Base-by-base conservation (phyloP, 92 coral and sea anemone genomes). In the Paragorgia papillata region DNA sequence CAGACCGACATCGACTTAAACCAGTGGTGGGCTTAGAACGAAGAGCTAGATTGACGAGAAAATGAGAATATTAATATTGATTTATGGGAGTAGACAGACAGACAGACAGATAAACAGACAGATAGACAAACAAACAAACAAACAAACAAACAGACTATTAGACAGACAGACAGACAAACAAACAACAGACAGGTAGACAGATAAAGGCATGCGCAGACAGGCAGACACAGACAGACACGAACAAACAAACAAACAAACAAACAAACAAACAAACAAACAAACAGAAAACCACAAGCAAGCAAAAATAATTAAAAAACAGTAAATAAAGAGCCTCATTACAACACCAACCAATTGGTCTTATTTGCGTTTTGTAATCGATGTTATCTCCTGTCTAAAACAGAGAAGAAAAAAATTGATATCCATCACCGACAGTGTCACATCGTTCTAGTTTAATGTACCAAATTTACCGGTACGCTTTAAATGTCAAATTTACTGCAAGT, bases 1-100 rank as follows among this genome's bases (percentile, higher is more conserved):
- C 64, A 19, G 88, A 41, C 24, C 87, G 87, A 60, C 96, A 89
- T 70, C 96, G 87, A 51, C 91, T 82, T 22, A 89, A 80, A 44
- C 89, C 96, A 15, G 84, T 60, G 41, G 56, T 24, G 25, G 69
- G 69, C 69, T 63, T 63, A 15, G 7, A 13, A 3, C 69, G 44
- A 33, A 63, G 69, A 63, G 21, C 69, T 63, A 32, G 14, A 55
- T 55, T 1, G 22, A 55, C 1, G 9, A 19, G 3, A 53, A 53
- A 53, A n/a, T n/a, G n/a, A n/a, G n/a, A n/a, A n/a, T n/a, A n/a
- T n/a, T n/a, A n/a, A n/a, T n/a, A n/a, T n/a, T n/a, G n/a, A n/a
- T n/a, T n/a, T n/a, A n/a, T n/a, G n/a, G n/a, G n/a, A n/a, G n/a
- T 10, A 37, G 43, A 37, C 4, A 37, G 43, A 37, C 4, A 37